phyloP scores from a whole-genome alignment of 2,888 invertebrate genomes.

The Pherbina coryleti region DNA sequence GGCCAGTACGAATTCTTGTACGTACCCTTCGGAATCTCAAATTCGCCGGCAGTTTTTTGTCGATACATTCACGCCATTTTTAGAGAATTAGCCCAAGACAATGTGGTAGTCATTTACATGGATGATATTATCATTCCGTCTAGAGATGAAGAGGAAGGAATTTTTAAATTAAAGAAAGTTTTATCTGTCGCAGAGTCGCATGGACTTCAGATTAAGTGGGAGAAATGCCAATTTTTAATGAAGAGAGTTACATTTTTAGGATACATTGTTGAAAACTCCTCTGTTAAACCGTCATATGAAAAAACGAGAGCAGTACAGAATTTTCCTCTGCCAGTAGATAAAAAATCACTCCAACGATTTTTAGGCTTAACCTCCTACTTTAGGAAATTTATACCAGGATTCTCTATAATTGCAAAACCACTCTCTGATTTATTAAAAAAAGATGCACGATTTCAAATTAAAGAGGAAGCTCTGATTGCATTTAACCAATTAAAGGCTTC shows the following conservation, averaged over 20 bases:
- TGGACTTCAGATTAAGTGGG: slow-evolving; percentile 33
- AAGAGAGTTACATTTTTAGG: too few relatives aligned
- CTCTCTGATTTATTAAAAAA: too few relatives aligned
- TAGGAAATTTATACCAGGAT: too few relatives aligned
- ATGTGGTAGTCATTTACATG: slow-evolving; percentile 42
- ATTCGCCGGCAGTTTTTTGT: slow-evolving; percentile 46
- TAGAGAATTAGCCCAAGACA: slow-evolving; percentile 36
- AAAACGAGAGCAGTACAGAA: too few relatives aligned
- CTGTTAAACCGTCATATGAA: too few relatives aligned
- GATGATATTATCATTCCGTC: slow-evolving; percentile 48
- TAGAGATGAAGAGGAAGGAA: slow-evolving; percentile 33
- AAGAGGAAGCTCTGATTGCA: too few relatives aligned
- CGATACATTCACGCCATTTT: slow-evolving; percentile 44
- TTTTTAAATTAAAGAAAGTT: slow-evolving; percentile 21
- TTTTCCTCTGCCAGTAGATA: slow-evolving; percentile 34
- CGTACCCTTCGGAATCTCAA: slow-evolving; percentile 47
- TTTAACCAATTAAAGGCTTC: too few relatives aligned
- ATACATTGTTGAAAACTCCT: too few relatives aligned
- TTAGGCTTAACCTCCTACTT: neutral
- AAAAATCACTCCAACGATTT: slow-evolving; percentile 33
- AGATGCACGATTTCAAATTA: too few relatives aligned
- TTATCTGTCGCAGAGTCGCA: neutral
- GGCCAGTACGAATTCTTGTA: slow-evolving; percentile 52
- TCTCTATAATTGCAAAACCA: too few relatives aligned
- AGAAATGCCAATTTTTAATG: too few relatives aligned